Base-by-base conservation (phyloP, 2,113 vertebrate species). In the Lasiurus borealis region DNA sequence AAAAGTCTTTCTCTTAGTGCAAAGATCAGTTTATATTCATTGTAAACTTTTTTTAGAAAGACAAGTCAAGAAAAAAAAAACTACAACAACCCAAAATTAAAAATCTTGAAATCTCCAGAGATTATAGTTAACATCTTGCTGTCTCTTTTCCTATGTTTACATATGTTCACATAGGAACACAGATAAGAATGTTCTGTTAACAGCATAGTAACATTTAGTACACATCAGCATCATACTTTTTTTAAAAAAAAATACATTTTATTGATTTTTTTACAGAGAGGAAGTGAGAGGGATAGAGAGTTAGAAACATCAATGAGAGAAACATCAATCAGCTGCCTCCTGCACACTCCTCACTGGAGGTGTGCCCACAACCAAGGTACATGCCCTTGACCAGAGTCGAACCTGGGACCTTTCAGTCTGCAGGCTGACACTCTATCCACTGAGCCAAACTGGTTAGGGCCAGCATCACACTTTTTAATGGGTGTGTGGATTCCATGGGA, bases 41-140 rank as follows among this genome's bases (percentile, higher is more conserved):
- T 8, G 3, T 48, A 62, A 91, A 89, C 18, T 10, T 48, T 69
- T 62, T 84, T 85, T 80, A 78, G 48, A 62, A 82, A 90, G 59
- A 71, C 8, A 50, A 87, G 1, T 21, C 36, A 66, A 62, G 11
- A 75, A 77, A 48, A 18, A 31, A 72, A 81, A 93, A 54, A 40
- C 31, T 1, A 57, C 25, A 59, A 23, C 21, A 59, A 27, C 23
- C 59, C 15, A 12, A 73, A 50, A 46, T 68, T 2, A n/a, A 90
- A 54, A 59, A 57, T 34, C 31, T 48, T 46, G 31, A 34, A 52
- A 36, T 11, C 3, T 9, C 46, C 66, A 64, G 59, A 73, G 40
- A 64, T 46, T 44, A 31, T 3, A 77, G 18, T n/a, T n/a, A 4
- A 34, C 34, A 75, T 31, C 40, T 73, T n/a, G 31, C 46, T 21